A percentile compares a stretch with the other conserved stretches of the same genome.
These are phyloP conservation scores for Tympanuchus pallidicinctus DNA, from an alignment of 2,113 vertebrate species.

Conservation along the genomic window DNA sequence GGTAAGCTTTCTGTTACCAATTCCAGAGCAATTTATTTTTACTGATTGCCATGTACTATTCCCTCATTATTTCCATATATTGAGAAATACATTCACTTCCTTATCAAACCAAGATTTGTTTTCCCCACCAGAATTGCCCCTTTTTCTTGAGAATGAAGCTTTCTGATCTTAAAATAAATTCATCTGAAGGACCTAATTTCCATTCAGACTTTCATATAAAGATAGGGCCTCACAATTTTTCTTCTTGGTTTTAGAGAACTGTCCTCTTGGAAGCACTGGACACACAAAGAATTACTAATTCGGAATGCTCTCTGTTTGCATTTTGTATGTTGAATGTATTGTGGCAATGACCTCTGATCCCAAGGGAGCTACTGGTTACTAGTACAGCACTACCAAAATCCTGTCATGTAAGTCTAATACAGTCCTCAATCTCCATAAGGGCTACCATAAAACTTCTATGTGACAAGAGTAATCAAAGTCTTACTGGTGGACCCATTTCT, in stretches of 20 bases:
- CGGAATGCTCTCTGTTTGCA: background rate
- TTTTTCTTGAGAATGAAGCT: background rate
- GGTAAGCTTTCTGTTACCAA: background rate
- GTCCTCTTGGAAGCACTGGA: background rate
- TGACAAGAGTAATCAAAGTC: background rate
- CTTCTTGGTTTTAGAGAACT: background rate
- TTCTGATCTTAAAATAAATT: background rate
- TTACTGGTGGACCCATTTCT: background rate
- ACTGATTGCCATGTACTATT: background rate
- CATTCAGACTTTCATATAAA: background rate
- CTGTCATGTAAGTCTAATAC: background rate
- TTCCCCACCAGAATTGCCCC: background rate
- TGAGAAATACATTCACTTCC: background rate
- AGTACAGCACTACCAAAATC: background rate
- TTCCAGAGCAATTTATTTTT: background rate
- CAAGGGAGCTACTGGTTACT: background rate
- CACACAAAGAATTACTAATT: fast-evolving
- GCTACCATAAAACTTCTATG: background rate
- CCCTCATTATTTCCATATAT: background rate
- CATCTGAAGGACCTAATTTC: background rate
- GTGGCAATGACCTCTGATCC: background rate
- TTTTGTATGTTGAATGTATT: background rate
- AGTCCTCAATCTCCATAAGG: background rate
- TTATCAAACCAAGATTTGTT: background rate
- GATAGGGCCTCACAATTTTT: background rate